Base-by-base conservation (phyloP, 2,113 vertebrate species). In the Nothobranchius furzeri region DNA sequence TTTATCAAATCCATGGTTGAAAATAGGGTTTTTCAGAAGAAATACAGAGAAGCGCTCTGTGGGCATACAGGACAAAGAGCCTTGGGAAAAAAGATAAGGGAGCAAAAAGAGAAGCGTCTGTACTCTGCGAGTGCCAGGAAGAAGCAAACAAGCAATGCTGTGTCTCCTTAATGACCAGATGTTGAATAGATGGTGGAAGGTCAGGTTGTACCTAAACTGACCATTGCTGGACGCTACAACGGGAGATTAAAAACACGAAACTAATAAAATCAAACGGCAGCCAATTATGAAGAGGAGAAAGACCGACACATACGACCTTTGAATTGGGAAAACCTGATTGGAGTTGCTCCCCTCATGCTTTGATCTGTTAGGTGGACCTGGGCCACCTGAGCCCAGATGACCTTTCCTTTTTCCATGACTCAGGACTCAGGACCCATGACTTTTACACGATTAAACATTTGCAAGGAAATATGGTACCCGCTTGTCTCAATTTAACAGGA, bases 381-480 rank as follows among this genome's bases (percentile, higher is more conserved):
- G 20, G 20, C 20, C 20, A 20, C 20, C 20, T 20, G 20, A 20
- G 20, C 20, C 20, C 20, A 20, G 20, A 20, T 20, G 20, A 20
- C 79, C 73, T 63, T 47, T 17, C 37, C 20, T 49, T 84, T 78
- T 84, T 84, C 67, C 85, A 83, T 56, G 82, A 88, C 75, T 82
- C 80, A 73, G 68, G 85, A 84, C 83, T 87, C 75, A 70, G 54
- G 20, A 20, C 20, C 20, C 20, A 73, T 80, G 83, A 70, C 79
- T 82, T 83, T 87, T 79, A 79, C 72, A 62, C 73, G 80, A 85
- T 87, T 80, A 82, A 64, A 73, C 50, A 51, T 79, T 75, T 60
- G 68, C 51, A 10, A 68, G 73, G 65, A 60, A 52, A 73, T 14
- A 61, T 60, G 35, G 47, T 10, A 56, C 57, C 76, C 64, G 71